Base-by-base conservation (phyloP, 2,797 vertebrate genomes). In the Setipinna tenuifilis region DNA sequence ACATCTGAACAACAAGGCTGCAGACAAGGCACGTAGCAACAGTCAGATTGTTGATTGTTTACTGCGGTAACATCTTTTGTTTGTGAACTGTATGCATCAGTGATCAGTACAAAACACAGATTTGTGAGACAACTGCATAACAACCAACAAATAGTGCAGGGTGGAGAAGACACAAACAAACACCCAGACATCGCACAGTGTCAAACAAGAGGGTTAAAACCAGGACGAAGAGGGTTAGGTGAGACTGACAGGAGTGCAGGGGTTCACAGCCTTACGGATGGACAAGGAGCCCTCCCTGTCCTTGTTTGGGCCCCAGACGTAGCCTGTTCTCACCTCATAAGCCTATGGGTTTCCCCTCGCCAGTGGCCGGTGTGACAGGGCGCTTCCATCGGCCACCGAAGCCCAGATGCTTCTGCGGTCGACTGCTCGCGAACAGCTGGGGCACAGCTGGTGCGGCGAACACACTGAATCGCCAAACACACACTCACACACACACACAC, bases 271-370 rank as follows among this genome's bases (percentile, higher is more conserved):
- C 71, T 35, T 9, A 54, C 12, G 50, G 50, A 78, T 14, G 14
- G 2, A 25, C 9, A 19, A 19, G 44, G 41, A 85, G 14, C n/a
- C 59, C 54, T 62, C 83, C 25, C 35, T 82, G 87, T 58, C 59
- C 87, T 86, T 81, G 85, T 87, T 65, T 88, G 84, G 87, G 86
- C 86, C 86, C 88, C 84, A 81, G 87, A 84, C 88, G 85, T 82
- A 87, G 81, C 82, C 83, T 89, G 88, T 91, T 89, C 87, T 91
- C 89, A 90, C 89, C 87, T 89, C 87, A 89, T 89, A 90, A 88
- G 84, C 54, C 81, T 81, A 81, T 17, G 83, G 83, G 85, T 85
- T 89, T 71, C 85, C 44, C 85, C 59, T 48, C 82, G 50, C 85
- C 81, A 86, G 84, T 81, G 83, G 80, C 80, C 68, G 82, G 54